These are phyloP conservation scores for Brachionus angularis DNA, from an alignment of 1,140 invertebrate genomes.

Conservation along the genomic window DNA sequence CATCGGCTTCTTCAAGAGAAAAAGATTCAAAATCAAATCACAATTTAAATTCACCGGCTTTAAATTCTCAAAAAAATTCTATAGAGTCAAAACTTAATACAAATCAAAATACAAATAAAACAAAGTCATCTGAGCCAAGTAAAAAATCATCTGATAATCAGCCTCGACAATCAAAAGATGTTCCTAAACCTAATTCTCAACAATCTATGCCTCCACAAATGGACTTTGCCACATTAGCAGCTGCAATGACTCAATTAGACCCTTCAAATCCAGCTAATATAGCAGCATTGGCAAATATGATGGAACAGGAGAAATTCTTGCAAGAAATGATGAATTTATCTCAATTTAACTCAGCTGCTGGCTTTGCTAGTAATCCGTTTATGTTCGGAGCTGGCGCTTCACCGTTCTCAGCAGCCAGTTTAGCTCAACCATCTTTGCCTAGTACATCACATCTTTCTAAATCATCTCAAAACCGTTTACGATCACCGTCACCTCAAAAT, in stretches of 20 bases:
- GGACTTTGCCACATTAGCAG: conserved; percentile 17
- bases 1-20: too few species aligned
- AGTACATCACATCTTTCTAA: too few species aligned
- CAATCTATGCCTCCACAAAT: not conserved
- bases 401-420: not conserved
- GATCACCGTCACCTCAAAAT: conserved; percentile 24
- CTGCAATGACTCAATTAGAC: conserved; percentile 33
- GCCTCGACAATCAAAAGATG: not conserved
- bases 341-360: conserved; percentile 16
- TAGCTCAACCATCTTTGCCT: too few species aligned
- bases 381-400: not conserved
- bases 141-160: not conserved
- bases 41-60: too few species aligned
- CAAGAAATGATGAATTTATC: conserved; percentile 42
- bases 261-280: conserved; percentile 6
- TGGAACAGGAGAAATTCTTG: conserved; percentile 39
- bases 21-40: too few species aligned
- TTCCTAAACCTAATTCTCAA: not conserved
- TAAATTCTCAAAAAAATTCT: too few species aligned
- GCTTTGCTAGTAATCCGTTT: not conserved
- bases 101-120: too few species aligned
- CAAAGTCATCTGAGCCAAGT: not conserved
- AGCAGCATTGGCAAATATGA: conserved; percentile 11
- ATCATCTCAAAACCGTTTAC: conserved; percentile 13
- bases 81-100: too few species aligned